phyloP scores from a whole-genome alignment of 2,113 vertebrate species.

The Chionis minor region DNA sequence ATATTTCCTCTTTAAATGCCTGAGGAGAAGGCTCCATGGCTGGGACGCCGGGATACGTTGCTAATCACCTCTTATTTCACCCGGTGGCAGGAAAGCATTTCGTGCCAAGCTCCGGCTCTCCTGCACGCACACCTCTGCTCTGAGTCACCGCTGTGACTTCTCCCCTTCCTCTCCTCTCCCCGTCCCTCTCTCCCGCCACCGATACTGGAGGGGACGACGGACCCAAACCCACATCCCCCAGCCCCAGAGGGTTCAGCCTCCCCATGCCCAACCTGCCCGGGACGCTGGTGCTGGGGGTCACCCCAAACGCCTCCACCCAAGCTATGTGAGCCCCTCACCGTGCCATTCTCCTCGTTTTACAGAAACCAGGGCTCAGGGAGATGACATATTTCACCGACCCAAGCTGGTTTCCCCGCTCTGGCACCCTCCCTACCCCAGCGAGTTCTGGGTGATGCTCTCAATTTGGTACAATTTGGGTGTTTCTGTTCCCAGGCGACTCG shows the following conservation, averaged over 20 bases:
- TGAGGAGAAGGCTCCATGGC: not conserved
- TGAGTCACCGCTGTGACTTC: not conserved
- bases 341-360: not conserved
- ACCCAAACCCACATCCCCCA: not conserved
- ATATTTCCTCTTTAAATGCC: not conserved
- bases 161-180: not conserved
- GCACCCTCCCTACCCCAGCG: not conserved
- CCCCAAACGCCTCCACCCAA: not conserved
- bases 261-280: not conserved
- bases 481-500: not conserved
- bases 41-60: not conserved
- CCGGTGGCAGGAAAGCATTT: not conserved
- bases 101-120: not conserved
- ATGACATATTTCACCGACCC: not conserved
- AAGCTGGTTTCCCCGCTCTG: not conserved
- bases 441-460: not conserved
- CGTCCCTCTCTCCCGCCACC: rapidly evolving
- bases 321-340: not conserved
- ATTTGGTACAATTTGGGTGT: not conserved
- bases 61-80: constrained; percentile 1
- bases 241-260: not conserved
- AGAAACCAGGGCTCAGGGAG: not conserved
- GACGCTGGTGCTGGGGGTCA: not conserved
- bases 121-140: not conserved
- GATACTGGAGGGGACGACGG: rapidly evolving